Base-by-base conservation (phyloP, 2,797 vertebrate species). In the Bufotes viridis region DNA sequence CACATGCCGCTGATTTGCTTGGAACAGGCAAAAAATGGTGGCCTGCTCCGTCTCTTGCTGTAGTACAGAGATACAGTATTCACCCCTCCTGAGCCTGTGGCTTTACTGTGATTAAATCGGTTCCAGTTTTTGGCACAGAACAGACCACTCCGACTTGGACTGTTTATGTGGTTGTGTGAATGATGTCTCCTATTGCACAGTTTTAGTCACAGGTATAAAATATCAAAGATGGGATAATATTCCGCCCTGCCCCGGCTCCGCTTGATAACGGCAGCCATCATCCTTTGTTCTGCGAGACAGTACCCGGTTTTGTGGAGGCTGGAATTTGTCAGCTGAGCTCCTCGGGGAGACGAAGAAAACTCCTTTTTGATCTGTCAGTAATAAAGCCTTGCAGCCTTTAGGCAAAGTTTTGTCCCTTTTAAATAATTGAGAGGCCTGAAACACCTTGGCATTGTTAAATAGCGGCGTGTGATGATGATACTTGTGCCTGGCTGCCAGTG, bases 281-380 rank as follows among this genome's bases (percentile, higher is more conserved):
- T 51, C 72, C 24, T 29, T 60, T 79, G 24, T 58, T 79, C 15
- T 91, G 65, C 81, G 34, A 74, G 55, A 91, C 91, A 13, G 53
- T 67, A 4, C 53, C 53, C 22, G 9, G 20, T 57, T 61, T 78
- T 65, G 3, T 49, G 22, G 8, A 26, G 72, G 3, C 60, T 17
- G 17, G n/a, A 2, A 57, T 26, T 22, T 57, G 17, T 70, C 65
- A 17, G 22, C 20, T 22, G 18, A 22, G 63, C 53, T 49, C 24
- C 63, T 60, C 9, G 60, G 13, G n/a, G 57, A 58, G 24, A 24
- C 34, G 7, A 85, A 26, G 26, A 18, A 15, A 34, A 72, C 15
- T 18, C 49, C 18, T 4, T 34, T 70, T 86, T 42, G 61, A 86
- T 69, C 61, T 55, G 58, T 57, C 10, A 67, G 15, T 72, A 82